Conservation (phyloP, 1,140 invertebrate genomes). For the Heliconius melpomene region DNA sequence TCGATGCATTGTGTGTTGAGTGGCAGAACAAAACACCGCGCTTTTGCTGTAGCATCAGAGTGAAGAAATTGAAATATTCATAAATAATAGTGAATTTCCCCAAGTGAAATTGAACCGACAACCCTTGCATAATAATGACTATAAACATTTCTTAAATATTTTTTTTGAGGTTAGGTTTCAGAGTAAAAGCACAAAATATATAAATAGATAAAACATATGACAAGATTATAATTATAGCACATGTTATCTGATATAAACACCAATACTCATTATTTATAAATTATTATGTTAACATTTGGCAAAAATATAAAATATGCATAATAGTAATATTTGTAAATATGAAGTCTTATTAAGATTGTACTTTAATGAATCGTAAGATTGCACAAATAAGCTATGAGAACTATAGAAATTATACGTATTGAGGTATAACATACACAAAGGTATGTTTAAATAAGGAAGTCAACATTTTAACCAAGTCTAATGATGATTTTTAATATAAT, state of each 20-base stretch:
- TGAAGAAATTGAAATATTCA: too few species aligned
- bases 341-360: background rate
- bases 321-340: background rate
- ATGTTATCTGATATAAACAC: conserved; percentile 11
- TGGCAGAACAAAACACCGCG: too few species aligned
- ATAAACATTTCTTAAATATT: background rate
- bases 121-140: too few species aligned
- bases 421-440: conserved; percentile 40
- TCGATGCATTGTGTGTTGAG: too few species aligned
- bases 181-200: background rate
- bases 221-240: background rate
- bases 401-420: conserved; percentile 27
- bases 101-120: too few species aligned
- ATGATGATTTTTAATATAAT: background rate
- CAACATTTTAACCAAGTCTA: background rate
- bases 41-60: too few species aligned
- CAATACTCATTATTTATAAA: background rate
- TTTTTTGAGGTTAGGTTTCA: background rate
- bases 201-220: conserved; percentile 8
- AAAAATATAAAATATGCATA: background rate
- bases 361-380: background rate
- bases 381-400: conserved; percentile 7
- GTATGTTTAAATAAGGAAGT: conserved; percentile 23
- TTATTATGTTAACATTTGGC: background rate
- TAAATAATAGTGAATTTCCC: too few species aligned